Evolutionary conservation across 2,888 invertebrate genomes (phyloP).

Genomic region (Brachyopa scutellaris): DNA sequence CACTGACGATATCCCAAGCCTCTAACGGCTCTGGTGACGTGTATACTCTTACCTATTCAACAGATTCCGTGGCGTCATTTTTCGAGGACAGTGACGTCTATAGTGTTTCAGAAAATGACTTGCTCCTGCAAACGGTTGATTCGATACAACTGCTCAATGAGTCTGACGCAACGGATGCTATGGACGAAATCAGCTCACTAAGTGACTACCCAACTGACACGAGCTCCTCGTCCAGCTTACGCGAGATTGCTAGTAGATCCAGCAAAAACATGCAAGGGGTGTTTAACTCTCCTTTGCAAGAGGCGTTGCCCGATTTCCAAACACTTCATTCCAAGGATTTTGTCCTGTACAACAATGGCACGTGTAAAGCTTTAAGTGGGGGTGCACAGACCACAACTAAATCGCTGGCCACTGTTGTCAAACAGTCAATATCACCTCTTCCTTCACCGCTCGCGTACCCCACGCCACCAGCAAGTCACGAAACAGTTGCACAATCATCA

Average conservation of each 20-base stretch:
- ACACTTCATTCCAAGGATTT: constrained; percentile 87
- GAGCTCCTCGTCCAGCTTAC: constrained; percentile 78
- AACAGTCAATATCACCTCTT: constrained; percentile 84
- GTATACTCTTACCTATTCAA: constrained; percentile 84
- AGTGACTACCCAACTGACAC: constrained; percentile 70
- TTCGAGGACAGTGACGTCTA: constrained; percentile 88
- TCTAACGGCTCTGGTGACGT: constrained; percentile 83
- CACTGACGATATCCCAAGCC: constrained; percentile 80
- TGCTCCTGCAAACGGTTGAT: constrained; percentile 86
- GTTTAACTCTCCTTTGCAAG: constrained; percentile 89
- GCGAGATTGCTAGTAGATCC: constrained; percentile 72
- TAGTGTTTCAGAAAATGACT: constrained; percentile 86
- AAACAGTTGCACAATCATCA: constrained; percentile 84
- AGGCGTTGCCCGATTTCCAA: constrained; percentile 91
- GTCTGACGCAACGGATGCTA: constrained; percentile 84
- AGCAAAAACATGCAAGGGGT: constrained; percentile 86
- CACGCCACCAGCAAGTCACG: constrained; percentile 94
- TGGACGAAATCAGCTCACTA: constrained; percentile 83
- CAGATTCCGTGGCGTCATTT: constrained; percentile 85
- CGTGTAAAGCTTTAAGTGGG: constrained; percentile 77
- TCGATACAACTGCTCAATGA: constrained; percentile 86
- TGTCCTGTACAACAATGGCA: constrained; percentile 80
- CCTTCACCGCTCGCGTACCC: constrained; percentile 90
- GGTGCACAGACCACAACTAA: constrained; percentile 77
- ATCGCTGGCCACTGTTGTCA: constrained; percentile 59